Evolutionary conservation across 2,113 vertebrate genomes (phyloP).

Genomic region (Perognathus longimembris): DNA sequence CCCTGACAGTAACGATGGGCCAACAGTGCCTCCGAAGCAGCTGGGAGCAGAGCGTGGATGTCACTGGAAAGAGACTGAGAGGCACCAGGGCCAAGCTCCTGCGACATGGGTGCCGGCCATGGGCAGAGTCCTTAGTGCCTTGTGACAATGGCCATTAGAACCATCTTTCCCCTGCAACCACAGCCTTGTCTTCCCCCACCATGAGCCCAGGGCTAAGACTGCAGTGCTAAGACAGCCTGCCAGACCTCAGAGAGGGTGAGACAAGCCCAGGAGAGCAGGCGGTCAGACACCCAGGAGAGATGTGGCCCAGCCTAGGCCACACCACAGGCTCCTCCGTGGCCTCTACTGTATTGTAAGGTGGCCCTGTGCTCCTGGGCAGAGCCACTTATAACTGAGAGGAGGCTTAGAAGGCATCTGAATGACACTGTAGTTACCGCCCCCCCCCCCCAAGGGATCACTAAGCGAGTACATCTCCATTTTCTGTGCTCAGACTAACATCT

Average conservation of each 20-base stretch:
- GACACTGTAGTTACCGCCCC: no score
- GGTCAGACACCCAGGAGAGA: no score
- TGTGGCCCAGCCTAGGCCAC: no score
- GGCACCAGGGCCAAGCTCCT: no score
- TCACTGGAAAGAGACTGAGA: background rate
- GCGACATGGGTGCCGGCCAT: no score
- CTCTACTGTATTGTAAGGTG: no score
- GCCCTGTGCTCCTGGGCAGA: background rate
- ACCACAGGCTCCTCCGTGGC: no score
- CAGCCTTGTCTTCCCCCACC: background rate
- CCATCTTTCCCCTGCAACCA: background rate
- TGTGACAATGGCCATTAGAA: background rate
- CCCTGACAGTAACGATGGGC: background rate
- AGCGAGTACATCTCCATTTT: no score
- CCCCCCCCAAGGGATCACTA: no score
- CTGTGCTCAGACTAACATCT: background rate
- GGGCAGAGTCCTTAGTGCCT: no score
- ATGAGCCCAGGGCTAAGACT: background rate
- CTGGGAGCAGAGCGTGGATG: no score
- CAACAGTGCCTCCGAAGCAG: accelerated
- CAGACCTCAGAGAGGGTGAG: background rate
- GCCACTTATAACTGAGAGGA: background rate
- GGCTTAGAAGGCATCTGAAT: background rate
- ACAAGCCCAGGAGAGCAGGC: no score
- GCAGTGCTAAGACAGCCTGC: background rate